Base-by-base conservation (phyloP, 2,888 invertebrate genomes). In the Meganola albula region DNA sequence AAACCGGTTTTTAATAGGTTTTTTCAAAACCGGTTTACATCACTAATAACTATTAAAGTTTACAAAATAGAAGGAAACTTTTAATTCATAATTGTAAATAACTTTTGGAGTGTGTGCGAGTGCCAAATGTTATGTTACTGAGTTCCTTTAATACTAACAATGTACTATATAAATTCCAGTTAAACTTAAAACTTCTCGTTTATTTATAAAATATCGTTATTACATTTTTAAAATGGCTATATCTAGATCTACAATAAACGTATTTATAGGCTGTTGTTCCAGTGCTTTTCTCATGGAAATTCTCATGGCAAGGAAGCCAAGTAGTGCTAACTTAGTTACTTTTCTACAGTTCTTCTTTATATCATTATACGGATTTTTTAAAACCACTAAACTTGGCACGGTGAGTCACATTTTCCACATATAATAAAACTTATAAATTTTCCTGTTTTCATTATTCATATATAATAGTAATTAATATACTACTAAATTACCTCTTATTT, bases 231-330 rank as follows among this genome's bases (percentile, higher is more conserved):
- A 14, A 50, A 80, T 79, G 79, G 46, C 53, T 34, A 39, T 65
- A 8, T 59, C 51, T 14, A 58, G 50, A 41, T 58, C 66, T n/a
- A 52, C 64, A 18, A 12, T 47, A 0, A 71, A 80, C 47, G 76
- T 83, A 40, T 77, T 84, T 40, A 10, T 66, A 20, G 69, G 79
- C 34, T 85, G 85, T 49, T 80, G 84, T 49, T 48, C 62, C 2
- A 82, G 76, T 50, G 63, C 80, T 26, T 79, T 77, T 56, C 47
- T 82, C 3, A 83, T 85, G 84, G 85, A 85, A 75, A 65, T 83
- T 38, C 50, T 84, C 34, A 80, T 85, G 79, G 56, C 70, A 23
- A 69, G 50, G 31, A 63, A 58, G 12, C 70, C 84, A 1, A 50
- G 68, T 18, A 71, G 69, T 38, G 80, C 79, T 10, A 83, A 79